phyloP scores from a whole-genome alignment of 2,888 invertebrate genomes.

The Bedellia somnulentella region DNA sequence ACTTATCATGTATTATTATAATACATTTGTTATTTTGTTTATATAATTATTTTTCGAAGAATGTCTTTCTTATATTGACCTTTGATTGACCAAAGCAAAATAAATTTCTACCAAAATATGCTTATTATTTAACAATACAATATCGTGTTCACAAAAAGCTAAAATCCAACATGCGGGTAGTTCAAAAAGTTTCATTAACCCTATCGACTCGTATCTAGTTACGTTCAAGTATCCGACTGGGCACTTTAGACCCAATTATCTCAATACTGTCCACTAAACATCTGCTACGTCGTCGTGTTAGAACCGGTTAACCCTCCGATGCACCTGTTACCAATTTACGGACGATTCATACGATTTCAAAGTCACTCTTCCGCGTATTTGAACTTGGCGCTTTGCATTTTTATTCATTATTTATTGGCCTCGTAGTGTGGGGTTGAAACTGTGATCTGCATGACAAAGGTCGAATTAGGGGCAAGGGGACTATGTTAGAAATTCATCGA shows the following conservation, averaged over 20 bases:
- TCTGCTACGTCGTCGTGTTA: slow-evolving; percentile 4
- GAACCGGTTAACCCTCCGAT: slow-evolving; percentile 23
- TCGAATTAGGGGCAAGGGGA: slow-evolving; percentile 15
- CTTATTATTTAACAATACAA: no score
- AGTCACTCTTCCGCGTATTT: slow-evolving; percentile 37
- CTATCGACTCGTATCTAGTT: no score
- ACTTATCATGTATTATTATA: no score
- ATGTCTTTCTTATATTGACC: no score
- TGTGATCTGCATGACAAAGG: slow-evolving; percentile 13
- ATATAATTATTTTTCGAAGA: no score
- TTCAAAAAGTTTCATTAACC: no score
- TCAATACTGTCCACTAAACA: slow-evolving; percentile 1
- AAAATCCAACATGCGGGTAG: no score
- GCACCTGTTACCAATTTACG: slow-evolving; percentile 31
- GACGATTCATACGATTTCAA: slow-evolving; percentile 32
- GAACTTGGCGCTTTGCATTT: slow-evolving; percentile 32
- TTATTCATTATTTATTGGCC: slow-evolving; percentile 34
- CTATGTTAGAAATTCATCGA: no score
- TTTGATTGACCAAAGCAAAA: no score
- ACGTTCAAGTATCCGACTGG: not conserved
- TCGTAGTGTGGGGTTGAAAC: slow-evolving; percentile 10
- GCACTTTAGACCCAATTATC: not conserved
- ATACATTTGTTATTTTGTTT: no score
- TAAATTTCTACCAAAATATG: no score
- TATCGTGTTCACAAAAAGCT: no score